Evolutionary conservation across 2,888 invertebrate genomes (phyloP), one percentile per base, ranked within the genome.

Genomic region (Drosophila picticornis): DNA sequence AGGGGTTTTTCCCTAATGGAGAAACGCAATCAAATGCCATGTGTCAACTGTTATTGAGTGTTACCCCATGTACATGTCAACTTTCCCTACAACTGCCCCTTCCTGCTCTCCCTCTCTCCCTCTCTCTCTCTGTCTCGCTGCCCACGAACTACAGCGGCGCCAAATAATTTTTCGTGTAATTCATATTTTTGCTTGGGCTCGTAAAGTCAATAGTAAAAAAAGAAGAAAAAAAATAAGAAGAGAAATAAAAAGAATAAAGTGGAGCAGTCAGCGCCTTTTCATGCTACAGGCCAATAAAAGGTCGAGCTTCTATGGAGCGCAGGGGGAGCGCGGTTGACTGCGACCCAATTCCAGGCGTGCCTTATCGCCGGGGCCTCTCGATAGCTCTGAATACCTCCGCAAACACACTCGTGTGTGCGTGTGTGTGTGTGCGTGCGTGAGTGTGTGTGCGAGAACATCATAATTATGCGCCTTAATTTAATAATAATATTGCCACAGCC

Each of bases 331-430:
- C 11, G 16, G 52, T 32, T 57, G 66, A 51, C 27, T 73, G 58
- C 66, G 86, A 85, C 84, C 84, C 83, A 88, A 90, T 85, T 90
- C 78, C 86, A 88, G 84, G 74, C 90, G 86, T 90, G 86, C 86
- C 83, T 88, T 90, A 84, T 90, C 88, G 84, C 70, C 40, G 48
- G 56, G 58, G 22, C 63, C 43, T 40, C 57, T 56, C 40, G 4
- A 22, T 34, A 25, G 34, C 61, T n/a, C 11, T 31, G 16, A 25
- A 67, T 67, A 79, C 51, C 79, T 60, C 62, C 59, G 59, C 22
- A 56, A 62, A 56, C 52, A 53, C 25, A 27, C n/a, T 9, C 32
- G 31, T 43, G 50, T 56, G 32, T 46, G 31, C 34, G 34, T 34
- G 38, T 22, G 55, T 2, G n/a, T 1, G n/a, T 43, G 13, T 1